Conservation (phyloP, 1,140 invertebrate genomes). For the Drosophila arizonae region DNA sequence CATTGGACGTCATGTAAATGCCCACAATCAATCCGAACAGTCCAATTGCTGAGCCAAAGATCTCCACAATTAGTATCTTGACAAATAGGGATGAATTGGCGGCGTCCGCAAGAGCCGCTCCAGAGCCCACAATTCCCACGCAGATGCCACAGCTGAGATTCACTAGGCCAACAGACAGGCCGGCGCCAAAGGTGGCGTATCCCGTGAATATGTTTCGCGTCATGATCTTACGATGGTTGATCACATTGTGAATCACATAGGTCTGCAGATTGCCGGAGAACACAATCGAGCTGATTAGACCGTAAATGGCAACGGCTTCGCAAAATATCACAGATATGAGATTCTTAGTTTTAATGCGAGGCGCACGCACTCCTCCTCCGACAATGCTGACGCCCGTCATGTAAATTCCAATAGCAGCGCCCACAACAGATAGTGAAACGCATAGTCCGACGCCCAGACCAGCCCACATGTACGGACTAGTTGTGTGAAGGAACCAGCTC, state of each 20-base stretch:
- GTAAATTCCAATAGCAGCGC: conserved; percentile 98
- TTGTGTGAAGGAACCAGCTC: conserved; percentile 93
- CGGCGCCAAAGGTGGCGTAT: conserved; percentile 97
- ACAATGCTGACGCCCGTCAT: conserved; percentile 97
- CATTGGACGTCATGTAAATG: conserved; percentile 93
- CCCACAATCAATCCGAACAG: conserved; percentile 98
- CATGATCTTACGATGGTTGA: conserved; percentile 66
- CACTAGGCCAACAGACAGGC: conserved; percentile 94
- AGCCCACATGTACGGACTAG: conserved; percentile 96
- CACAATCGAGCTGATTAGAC: conserved; percentile 98
- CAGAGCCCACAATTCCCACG: conserved; percentile 97
- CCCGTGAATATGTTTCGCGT: conserved; percentile 89
- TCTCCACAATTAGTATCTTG: conserved; percentile 98
- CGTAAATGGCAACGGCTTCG: conserved; percentile 99
- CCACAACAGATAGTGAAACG: conserved; percentile 97
- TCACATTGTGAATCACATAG: conserved; percentile 72
- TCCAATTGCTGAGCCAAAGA: conserved; percentile 98
- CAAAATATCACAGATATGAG: conserved; percentile 99
- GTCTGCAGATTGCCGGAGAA: conserved; percentile 90
- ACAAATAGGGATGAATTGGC: conserved; percentile 97
- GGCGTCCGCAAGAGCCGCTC: conserved; percentile 97
- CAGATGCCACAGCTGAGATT: conserved; percentile 97
- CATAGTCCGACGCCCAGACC: conserved; percentile 94
- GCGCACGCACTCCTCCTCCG: conserved; percentile 99
- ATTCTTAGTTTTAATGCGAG: conserved; percentile 99